Evolutionary conservation across 35 echinoderm and acorn worm genomes (phyloP).

Genomic region (Ophiothrix spiculata): DNA sequence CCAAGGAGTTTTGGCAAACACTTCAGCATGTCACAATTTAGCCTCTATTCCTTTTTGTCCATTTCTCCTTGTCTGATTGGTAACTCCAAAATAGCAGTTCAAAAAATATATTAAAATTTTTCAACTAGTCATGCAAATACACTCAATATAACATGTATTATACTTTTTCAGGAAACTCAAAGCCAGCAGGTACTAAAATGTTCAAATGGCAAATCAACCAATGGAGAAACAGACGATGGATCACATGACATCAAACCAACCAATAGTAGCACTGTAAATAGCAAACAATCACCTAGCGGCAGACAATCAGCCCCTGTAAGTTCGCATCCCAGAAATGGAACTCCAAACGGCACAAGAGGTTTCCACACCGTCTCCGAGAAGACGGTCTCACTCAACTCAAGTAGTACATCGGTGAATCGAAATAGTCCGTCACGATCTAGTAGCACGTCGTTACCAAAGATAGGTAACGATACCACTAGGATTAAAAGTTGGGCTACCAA

Average conservation of each 20-base stretch:
- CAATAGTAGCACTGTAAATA: background rate
- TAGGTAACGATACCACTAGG: background rate
- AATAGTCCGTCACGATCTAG: background rate
- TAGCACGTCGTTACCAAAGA: background rate
- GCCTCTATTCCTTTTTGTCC: too few species aligned
- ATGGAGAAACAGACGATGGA: background rate
- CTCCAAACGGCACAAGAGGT: slow-evolving; percentile 1
- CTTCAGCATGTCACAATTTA: too few species aligned
- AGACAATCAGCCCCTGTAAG: slow-evolving; percentile 4
- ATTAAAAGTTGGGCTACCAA: background rate
- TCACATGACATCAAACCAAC: background rate
- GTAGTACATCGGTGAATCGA: background rate
- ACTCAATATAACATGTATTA: too few species aligned
- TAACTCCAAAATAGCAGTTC: too few species aligned
- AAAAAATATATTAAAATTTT: too few species aligned
- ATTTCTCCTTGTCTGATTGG: too few species aligned
- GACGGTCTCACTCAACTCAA: slow-evolving; percentile 1
- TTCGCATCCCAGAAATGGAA: background rate
- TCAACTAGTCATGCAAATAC: too few species aligned
- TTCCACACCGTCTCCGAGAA: slow-evolving; percentile 24
- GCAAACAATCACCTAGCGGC: slow-evolving; percentile 10
- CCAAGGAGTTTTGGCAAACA: too few species aligned
- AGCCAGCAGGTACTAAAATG: background rate
- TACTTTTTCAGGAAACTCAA: background rate
- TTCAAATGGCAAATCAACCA: background rate